phyloP scores from a whole-genome alignment of 2,113 vertebrate species.

The Toxotes jaculatrix region DNA sequence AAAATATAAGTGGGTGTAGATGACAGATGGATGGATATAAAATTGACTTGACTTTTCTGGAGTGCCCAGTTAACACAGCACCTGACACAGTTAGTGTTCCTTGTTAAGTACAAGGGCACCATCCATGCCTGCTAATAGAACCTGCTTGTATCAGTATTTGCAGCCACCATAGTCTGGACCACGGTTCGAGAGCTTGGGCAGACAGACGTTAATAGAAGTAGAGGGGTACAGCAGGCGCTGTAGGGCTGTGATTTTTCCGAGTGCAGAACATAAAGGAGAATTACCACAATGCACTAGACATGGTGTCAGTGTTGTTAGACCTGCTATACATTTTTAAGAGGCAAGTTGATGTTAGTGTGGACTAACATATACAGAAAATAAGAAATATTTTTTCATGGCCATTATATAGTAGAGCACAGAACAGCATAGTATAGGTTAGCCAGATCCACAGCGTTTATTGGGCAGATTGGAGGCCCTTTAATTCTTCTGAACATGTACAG shows the following conservation, averaged over 20 bases:
- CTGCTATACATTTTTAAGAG: not conserved
- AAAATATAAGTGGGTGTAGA: not conserved
- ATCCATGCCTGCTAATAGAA: not conserved
- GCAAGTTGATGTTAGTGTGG: not conserved
- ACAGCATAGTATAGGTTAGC: not conserved
- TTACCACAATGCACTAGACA: not conserved
- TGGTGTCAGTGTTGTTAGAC: not conserved
- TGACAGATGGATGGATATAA: slow-evolving; percentile 1
- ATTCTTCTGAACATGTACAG: not conserved
- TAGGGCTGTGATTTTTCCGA: not conserved
- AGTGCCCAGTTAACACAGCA: not conserved
- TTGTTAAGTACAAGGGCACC: not conserved
- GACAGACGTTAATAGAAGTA: not conserved
- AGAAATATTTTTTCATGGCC: not conserved
- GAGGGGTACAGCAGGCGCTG: not conserved
- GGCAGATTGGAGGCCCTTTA: not conserved
- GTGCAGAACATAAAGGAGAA: not conserved
- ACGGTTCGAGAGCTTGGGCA: not conserved
- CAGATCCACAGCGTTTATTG: too few species aligned
- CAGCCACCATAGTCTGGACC: not conserved
- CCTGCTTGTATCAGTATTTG: not conserved
- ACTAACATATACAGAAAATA: not conserved
- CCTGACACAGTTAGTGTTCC: slow-evolving; percentile 5
- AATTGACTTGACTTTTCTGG: not conserved
- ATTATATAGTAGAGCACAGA: not conserved